These are phyloP conservation scores for Erannis defoliaria DNA, from an alignment of 2,888 invertebrate species.

Conservation along the genomic window DNA sequence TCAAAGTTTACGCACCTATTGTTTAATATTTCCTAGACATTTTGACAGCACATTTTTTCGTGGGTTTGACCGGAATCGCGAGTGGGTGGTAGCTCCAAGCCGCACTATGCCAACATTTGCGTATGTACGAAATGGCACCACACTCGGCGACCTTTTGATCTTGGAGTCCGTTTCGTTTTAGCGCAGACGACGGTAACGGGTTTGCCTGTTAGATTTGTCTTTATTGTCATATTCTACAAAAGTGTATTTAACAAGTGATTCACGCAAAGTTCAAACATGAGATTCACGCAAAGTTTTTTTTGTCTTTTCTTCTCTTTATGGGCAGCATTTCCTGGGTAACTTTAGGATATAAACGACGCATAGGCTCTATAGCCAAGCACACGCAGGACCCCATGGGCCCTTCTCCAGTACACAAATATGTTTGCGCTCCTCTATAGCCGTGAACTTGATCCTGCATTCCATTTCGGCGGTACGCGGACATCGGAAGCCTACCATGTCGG, in stretches of 20 bases:
- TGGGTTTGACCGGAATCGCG: constrained; percentile 64
- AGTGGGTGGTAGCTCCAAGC: constrained; percentile 66
- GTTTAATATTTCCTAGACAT: constrained; percentile 61
- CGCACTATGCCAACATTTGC: constrained; percentile 70
- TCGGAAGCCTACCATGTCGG: constrained; percentile 73
- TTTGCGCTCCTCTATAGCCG: constrained; percentile 76
- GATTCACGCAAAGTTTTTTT: constrained; percentile 45
- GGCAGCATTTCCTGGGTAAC: constrained; percentile 70
- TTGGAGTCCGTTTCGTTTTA: constrained; percentile 79
- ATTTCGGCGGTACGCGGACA: constrained; percentile 72
- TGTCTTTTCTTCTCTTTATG: constrained; percentile 65
- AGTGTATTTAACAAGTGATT: background rate
- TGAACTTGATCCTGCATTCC: constrained; percentile 80
- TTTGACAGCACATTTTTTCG: constrained; percentile 71
- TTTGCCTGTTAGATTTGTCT: constrained; percentile 62
- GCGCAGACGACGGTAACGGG: constrained; percentile 72
- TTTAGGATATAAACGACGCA: constrained; percentile 63
- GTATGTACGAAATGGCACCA: constrained; percentile 74
- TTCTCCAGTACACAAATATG: constrained; percentile 66
- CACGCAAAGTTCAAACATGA: too few relatives aligned
- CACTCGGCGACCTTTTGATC: constrained; percentile 73
- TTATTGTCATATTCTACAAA: constrained; percentile 23
- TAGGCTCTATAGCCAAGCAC: constrained; percentile 67
- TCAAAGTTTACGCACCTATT: constrained; percentile 60
- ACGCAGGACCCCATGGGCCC: constrained; percentile 54